Conservation (phyloP, 2,797 vertebrate genomes). For the Xyrichtys novacula region DNA sequence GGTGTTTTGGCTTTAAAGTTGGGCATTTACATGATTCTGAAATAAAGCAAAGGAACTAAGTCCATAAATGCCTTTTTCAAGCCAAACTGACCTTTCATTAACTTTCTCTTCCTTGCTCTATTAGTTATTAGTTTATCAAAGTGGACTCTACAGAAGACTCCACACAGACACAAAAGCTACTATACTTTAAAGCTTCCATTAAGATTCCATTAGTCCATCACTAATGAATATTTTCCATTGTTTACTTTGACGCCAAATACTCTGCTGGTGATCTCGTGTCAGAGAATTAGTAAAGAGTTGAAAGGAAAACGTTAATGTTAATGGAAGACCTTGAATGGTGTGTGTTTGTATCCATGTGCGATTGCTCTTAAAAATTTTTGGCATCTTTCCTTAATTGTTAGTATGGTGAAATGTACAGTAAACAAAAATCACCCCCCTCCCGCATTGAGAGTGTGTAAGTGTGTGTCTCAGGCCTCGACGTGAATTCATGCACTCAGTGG, state of each 20-base stretch:
- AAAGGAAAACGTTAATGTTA: conserved; percentile 75
- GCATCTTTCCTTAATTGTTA: conserved; percentile 58
- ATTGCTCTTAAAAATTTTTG: conserved; percentile 60
- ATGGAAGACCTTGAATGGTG: conserved; percentile 72
- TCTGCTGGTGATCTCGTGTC: conserved; percentile 67
- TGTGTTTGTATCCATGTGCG: conserved; percentile 50
- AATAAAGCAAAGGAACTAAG: conserved; percentile 62
- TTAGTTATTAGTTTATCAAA: conserved; percentile 67
- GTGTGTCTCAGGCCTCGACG: conserved; percentile 43
- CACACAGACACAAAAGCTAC: conserved; percentile 72
- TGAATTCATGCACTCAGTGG: conserved; percentile 66
- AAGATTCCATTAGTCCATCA: conserved; percentile 87
- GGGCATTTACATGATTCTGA: conserved; percentile 56
- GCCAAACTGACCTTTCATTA: conserved; percentile 63
- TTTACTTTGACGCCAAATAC: conserved; percentile 68
- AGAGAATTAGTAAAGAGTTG: conserved; percentile 66
- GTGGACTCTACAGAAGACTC: conserved; percentile 71
- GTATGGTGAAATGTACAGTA: conserved; percentile 59
- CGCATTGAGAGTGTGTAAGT: conserved; percentile 6
- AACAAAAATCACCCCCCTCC: conserved; percentile 46
- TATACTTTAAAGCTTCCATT: conserved; percentile 81
- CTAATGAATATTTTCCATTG: conserved; percentile 78
- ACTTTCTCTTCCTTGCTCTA: conserved; percentile 50
- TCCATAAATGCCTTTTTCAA: conserved; percentile 59
- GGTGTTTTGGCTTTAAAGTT: conserved; percentile 66